Evolutionary conservation across 2,113 vertebrate species (phyloP), one percentile per base, ranked within the genome.

Genomic region (Paramisgurnus dabryanus): DNA sequence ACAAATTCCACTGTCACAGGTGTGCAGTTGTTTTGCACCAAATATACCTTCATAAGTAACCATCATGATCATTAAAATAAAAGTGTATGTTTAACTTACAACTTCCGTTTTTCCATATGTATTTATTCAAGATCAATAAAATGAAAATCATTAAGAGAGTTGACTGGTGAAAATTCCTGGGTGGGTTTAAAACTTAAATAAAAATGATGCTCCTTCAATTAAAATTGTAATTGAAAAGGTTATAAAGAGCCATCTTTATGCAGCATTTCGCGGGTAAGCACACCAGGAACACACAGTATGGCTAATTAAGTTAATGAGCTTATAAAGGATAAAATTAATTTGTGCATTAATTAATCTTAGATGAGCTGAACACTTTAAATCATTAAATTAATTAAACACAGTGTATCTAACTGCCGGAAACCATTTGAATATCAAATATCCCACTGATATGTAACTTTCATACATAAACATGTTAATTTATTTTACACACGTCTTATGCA

Each of bases 311-410:
- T 53, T 47, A 7, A 47, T 53, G 45, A 50, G n/a, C 18, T 67
- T 67, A 67, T 49, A 2, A 22, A 27, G 45, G 67, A 69, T 69
- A 13, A 69, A 69, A 69, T 50, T 50, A 0, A 69, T 50, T 50
- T 69, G 45, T 69, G 45, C 67, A 34, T 39, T 69, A 3, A 47
- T 67, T 43, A 45, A 67, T 67, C 17, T 67, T 17, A 65, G 64
- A 8, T 65, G 15, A 7, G 34, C 11, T 68, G 47, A 68, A 43
- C 67, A 49, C 43, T 13, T 68, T 27, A 27, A 49, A 68, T 50
- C 11, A 49, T 68, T 7, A 15, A 50, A 57, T 41, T 40, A 57
- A 40, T 71, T 71, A 57, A 71, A 9, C 68, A 55, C 27, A 57
- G 27, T 34, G 34, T 8, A 4, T 57, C 15, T 71, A 6, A 39